Evolutionary conservation across 2,888 invertebrate species (phyloP), one percentile per base, ranked within the genome.

Genomic region (Glyphotaelius pellucidus): DNA sequence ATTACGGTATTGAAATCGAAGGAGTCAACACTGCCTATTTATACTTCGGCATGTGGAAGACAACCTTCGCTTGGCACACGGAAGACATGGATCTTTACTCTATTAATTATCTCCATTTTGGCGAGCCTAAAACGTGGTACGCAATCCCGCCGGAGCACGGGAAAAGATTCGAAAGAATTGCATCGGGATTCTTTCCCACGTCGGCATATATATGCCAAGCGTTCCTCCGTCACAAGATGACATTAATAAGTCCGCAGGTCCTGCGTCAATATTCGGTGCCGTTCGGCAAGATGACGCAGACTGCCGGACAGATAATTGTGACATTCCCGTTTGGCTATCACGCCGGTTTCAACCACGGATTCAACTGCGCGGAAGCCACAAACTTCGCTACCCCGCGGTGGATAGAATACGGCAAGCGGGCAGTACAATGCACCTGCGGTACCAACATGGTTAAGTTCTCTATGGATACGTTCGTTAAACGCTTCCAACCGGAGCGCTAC

Each of bases 1-100:
- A 99, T 95, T 99, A 99, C 95, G 99, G 99, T 3, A 99, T 99
- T 93, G 98, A 98, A 94, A 99, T 99, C 92, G 98, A 98, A 94
- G 99, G 99, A 25, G 99, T 99, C 0, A 99, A 99, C 95, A 99
- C 99, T 0, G 99, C 99, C 0, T 99, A 99, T 95, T 96, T 99
- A 47, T 99, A 99, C 95, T 99, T 99, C 95, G 99, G 99, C 80
- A 99, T 99, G 99, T 99, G 99, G 99, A 99, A 99, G 95, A 99
- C 99, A 0, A 99, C 99, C 0, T 99, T 99, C 95, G 99, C 99
- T 0, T 99, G 99, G 99, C 99, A 99, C 94, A 99, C 99, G 0
- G 99, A 99, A 95, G 99, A 99, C 94, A 99, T 99, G 99, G 99
- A 99, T 95, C 95, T 99, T 47, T 99, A 99, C 95, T 99, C 99